Percentiles rank a stretch among this genome's conserved stretches.
Conservation (phyloP, 2,888 invertebrate species). For the Acholoe squamosa region DNA sequence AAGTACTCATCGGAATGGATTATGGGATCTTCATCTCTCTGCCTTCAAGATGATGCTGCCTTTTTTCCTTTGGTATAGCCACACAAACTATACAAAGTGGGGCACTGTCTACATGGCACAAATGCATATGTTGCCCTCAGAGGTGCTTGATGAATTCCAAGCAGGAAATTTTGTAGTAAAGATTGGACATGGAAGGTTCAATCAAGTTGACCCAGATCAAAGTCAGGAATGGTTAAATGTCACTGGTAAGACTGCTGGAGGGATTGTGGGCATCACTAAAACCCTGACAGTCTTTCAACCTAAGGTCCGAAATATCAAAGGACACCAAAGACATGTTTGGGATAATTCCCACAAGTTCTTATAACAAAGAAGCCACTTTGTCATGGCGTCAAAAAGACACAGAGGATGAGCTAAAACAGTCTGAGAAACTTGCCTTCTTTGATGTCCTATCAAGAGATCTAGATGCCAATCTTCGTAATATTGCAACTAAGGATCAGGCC, state of each 20-base stretch:
- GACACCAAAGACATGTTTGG: constrained; percentile 25
- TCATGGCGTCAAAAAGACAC: no score
- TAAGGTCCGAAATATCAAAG: constrained; percentile 38
- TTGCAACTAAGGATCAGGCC: no score
- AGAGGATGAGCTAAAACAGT: no score
- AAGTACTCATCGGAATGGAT: neutral
- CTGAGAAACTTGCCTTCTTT: no score
- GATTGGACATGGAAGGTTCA: constrained; percentile 43
- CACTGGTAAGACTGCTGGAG: constrained; percentile 61
- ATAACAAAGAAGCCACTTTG: neutral
- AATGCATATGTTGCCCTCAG: constrained; percentile 45
- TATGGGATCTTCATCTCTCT: constrained; percentile 21
- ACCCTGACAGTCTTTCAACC: constrained; percentile 64
- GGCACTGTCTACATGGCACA: constrained; percentile 55
- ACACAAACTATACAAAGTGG: constrained; percentile 60
- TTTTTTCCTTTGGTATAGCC: constrained; percentile 52
- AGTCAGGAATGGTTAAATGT: constrained; percentile 63
- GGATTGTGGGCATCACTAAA: constrained; percentile 65
- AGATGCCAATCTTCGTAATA: no score
- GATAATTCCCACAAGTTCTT: neutral
- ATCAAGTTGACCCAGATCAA: constrained; percentile 65
- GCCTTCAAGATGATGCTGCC: constrained; percentile 56
- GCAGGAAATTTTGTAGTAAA: constrained; percentile 64
- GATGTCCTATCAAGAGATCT: no score
- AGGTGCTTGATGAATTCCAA: constrained; percentile 49